phyloP scores from a whole-genome alignment of 1,140 invertebrate genomes.

The Aricia agestis region DNA sequence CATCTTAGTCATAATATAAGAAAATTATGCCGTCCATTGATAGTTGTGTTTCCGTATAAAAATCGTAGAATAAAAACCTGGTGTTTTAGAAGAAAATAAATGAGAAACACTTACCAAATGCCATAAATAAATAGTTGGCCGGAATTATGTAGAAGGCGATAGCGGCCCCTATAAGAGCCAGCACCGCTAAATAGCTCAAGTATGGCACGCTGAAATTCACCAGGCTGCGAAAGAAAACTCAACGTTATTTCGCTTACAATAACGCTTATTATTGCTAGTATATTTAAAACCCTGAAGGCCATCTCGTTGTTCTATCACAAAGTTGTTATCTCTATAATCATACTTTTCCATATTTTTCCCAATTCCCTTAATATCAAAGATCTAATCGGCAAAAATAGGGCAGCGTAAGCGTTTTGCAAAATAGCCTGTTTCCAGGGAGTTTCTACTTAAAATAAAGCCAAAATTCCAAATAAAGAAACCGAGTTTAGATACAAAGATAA shows the following conservation, averaged over 20 bases:
- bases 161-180: conserved; percentile 79
- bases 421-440: neutral
- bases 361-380: conserved; percentile 13
- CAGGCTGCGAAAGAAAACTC: conserved; percentile 80
- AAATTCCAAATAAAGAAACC: no score
- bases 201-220: conserved; percentile 98
- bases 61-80: no score
- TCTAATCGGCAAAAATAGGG: conserved; percentile 2
- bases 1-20: no score
- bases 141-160: conserved; percentile 93
- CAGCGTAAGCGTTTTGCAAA: neutral
- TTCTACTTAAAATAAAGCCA: no score
- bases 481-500: neutral
- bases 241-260: conserved; percentile 9
- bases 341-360: conserved; percentile 4
- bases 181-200: conserved; percentile 92
- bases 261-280: neutral
- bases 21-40: no score
- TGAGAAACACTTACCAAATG: conserved; percentile 46
- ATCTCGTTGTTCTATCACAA: neutral
- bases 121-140: conserved; percentile 78
- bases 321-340: conserved; percentile 1
- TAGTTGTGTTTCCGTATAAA: no score
- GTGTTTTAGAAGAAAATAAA: neutral
- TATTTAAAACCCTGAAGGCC: neutral